Evolutionary conservation across 2,888 invertebrate genomes (phyloP), one percentile per base, ranked within the genome.

Genomic region (Odontomyia ornata): DNA sequence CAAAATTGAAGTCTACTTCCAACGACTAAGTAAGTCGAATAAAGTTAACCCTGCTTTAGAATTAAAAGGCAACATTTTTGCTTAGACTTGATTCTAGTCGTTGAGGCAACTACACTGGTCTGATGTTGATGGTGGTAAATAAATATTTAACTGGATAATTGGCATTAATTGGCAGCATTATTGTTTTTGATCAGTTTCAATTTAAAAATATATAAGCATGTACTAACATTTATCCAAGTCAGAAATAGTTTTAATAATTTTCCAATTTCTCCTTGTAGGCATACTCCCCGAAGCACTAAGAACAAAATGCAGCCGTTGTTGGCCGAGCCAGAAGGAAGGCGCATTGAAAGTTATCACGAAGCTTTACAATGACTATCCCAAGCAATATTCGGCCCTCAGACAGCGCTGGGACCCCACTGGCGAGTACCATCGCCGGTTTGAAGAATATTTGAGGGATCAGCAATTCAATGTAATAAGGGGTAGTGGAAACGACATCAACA

Each of bases 361-460:
- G 80, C 84, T 93, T 69, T 91, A 89, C 83, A 84, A 87, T 75
- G 91, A 91, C 77, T 90, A 90, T 83, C 88, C 89, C 0, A 88
- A 88, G 0, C 93, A 93, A 81, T 93, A 93, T 92, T 89, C 90
- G 13, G 89, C 90, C 82, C 87, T 93, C 30, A 83, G 90, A 7
- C 87, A 88, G 21, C 90, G 91, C 80, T 93, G 92, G 88, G 94
- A 94, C 83, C 93, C 93, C 2, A 89, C 90, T 13, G 93, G 93
- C 0, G 89, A 91, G 78, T 90, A 89, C 84, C 88, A 88, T 83
- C 88, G 87, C 79, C 87, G 88, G 52, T 90, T 86, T 77, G 88
- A 89, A 73, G 82, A 84, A 75, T 83, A 82, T 76, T 76, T 82
- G 5, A 80, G 81, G 5, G 82, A 82, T 67, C 81, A 81, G 69